Base-by-base conservation (phyloP, 1,140 invertebrate species). In the Epicauta chinensis region DNA sequence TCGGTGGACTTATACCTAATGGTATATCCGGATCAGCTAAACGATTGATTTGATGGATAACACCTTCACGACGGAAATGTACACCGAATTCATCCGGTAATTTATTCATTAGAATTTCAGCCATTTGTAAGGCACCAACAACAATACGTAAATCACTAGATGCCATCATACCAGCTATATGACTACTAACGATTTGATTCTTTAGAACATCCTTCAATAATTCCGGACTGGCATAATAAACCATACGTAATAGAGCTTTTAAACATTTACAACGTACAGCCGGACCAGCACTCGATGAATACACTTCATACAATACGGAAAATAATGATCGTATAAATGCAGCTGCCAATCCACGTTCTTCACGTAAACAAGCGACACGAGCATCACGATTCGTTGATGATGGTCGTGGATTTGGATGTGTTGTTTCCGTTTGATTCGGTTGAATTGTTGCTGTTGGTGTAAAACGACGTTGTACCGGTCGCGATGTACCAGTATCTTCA, bases 151-250 rank as follows among this genome's bases (percentile, higher is more conserved):
- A 76, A 76, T 98, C 94, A 63, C 86, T 88, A 0, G 94, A 97
- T 0, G 93, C 93, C 79, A 98, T 82, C 95, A 98, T 98, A 34
- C 93, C 92, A 30, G 95, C 94, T 64, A 98, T 93, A 69, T 98
- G 93, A 60, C 93, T 97, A 14, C 93, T 95, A 13, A 98, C 92
- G 51, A 93, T 80, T 78, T 97, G 92, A 71, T 90, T 91, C 69
- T 93, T 92, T 6, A 97, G 74, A 44, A 95, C 90, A 62, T 89
- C 85, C 60, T 87, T 82, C 12, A 97, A 76, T 49, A 95, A 78
- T 64, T 92, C 84, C 5, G 90, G 81, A 55, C 83, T 86, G 2
- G 93, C 88, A 71, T 95, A 97, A 73, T 93, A 96, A 1, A 98
- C 90, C 87, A 97, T 97, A 42, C 94, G 80, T 11, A 98, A 77